Percentiles rank a stretch among this genome's conserved stretches.
Evolutionary conservation across 2,888 invertebrate species (phyloP).

Genomic region (Acanthoscelides obtectus): DNA sequence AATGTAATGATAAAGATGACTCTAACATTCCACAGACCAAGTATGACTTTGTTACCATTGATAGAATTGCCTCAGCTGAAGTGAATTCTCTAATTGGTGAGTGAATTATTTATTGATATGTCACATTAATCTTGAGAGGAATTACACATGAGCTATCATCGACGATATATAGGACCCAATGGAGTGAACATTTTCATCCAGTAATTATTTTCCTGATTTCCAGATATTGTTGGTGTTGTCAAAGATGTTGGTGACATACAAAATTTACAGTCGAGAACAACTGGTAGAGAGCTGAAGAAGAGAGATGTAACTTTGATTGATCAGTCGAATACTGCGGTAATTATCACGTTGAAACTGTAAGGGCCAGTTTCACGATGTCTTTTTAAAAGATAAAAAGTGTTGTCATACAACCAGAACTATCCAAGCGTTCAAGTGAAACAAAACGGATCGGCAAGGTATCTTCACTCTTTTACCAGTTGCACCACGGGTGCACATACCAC

Average conservation of each 20-base stretch:
- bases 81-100: conserved; percentile 70
- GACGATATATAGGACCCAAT: too few species aligned
- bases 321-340: conserved; percentile 68
- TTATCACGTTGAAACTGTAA: too few species aligned
- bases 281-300: conserved; percentile 82
- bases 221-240: conserved; percentile 88
- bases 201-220: conserved; percentile 3
- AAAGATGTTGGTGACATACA: conserved; percentile 67
- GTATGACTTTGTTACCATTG: conserved; percentile 74
- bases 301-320: conserved; percentile 86
- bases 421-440: too few species aligned
- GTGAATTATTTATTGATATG: conserved; percentile 20
- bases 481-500: too few species aligned
- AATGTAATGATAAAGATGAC: conserved; percentile 50
- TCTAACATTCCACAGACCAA: conserved; percentile 65
- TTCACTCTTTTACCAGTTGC: too few species aligned
- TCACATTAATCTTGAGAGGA: too few species aligned
- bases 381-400: too few species aligned
- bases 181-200: too few species aligned
- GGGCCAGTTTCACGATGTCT: too few species aligned
- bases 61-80: conserved; percentile 62
- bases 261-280: conserved; percentile 65
- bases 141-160: too few species aligned
- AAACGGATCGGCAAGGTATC: too few species aligned
- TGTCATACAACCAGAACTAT: too few species aligned